Percentiles rank a stretch among this genome's conserved stretches.
These are phyloP conservation scores for Thecophora atra DNA, from an alignment of 2,888 invertebrate species.

Conservation along the genomic window DNA sequence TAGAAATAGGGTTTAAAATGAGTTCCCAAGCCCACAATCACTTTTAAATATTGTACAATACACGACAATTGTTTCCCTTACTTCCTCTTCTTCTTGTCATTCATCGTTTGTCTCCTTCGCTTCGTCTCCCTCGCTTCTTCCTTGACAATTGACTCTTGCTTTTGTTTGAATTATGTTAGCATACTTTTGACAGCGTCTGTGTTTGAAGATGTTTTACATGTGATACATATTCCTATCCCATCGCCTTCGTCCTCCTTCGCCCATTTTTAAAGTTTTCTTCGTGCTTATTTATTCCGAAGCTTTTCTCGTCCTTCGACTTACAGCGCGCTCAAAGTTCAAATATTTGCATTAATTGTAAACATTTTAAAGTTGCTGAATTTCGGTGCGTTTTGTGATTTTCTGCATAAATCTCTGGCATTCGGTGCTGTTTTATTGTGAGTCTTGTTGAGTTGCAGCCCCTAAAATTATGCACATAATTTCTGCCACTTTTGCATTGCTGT, in stretches of 20 bases:
- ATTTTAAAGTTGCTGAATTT: slow-evolving; percentile 22
- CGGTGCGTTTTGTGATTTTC: slow-evolving; percentile 12
- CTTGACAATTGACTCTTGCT: background rate
- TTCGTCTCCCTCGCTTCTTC: background rate
- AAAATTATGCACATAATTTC: slow-evolving; percentile 39
- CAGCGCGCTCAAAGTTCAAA: slow-evolving; percentile 26
- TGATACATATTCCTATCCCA: background rate
- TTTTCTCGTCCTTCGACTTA: background rate
- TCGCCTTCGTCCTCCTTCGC: background rate
- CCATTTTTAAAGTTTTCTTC: background rate
- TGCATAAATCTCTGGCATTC: slow-evolving; percentile 37
- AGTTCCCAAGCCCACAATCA: background rate
- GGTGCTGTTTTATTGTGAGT: background rate
- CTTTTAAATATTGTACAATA: slow-evolving; percentile 1
- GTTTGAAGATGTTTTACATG: slow-evolving; percentile 18
- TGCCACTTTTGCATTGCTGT: background rate
- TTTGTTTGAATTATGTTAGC: background rate
- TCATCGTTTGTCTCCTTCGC: background rate
- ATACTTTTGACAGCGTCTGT: background rate
- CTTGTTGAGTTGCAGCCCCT: slow-evolving; percentile 9
- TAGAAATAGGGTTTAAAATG: slow-evolving; percentile 4
- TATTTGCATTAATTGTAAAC: slow-evolving; percentile 36
- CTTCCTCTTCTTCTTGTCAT: no score
- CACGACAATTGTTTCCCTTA: no score
- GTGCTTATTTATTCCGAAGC: background rate